phyloP scores from a whole-genome alignment of 2,113 vertebrate genomes.

The Passer montanus region DNA sequence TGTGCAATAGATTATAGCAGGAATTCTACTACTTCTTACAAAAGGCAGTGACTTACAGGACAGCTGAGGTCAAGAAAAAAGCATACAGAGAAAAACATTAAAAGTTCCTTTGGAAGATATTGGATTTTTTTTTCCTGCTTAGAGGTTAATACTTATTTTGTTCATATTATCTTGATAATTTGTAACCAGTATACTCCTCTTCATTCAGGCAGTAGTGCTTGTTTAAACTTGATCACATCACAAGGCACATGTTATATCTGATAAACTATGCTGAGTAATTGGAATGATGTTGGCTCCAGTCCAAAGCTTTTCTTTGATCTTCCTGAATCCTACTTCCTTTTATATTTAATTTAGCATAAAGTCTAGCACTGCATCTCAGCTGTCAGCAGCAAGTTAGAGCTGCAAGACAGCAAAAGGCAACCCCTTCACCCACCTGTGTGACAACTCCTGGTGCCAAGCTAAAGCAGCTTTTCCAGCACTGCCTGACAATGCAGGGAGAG shows the following conservation, averaged over 20 bases:
- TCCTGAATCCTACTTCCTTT: background rate
- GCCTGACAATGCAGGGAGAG: background rate
- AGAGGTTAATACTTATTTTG: background rate
- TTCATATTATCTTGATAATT: background rate
- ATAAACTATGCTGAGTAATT: background rate
- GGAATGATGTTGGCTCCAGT: background rate
- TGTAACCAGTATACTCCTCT: background rate
- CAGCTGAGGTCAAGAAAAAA: background rate
- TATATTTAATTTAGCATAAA: background rate
- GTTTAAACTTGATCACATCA: background rate
- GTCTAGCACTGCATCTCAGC: background rate
- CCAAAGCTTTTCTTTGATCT: background rate
- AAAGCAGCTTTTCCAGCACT: background rate
- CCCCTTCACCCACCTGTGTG: background rate
- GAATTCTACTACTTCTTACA: background rate
- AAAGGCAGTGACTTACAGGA: background rate
- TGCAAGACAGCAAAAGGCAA: background rate
- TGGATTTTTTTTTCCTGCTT: background rate
- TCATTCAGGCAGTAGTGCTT: background rate
- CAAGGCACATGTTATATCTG: accelerated
- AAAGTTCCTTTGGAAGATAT: background rate
- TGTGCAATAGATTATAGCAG: background rate
- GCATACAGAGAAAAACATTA: background rate
- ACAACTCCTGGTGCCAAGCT: background rate
- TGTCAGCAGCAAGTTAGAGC: background rate